Conservation (phyloP, 2,797 vertebrate genomes). For the Echiichthys vipera region DNA sequence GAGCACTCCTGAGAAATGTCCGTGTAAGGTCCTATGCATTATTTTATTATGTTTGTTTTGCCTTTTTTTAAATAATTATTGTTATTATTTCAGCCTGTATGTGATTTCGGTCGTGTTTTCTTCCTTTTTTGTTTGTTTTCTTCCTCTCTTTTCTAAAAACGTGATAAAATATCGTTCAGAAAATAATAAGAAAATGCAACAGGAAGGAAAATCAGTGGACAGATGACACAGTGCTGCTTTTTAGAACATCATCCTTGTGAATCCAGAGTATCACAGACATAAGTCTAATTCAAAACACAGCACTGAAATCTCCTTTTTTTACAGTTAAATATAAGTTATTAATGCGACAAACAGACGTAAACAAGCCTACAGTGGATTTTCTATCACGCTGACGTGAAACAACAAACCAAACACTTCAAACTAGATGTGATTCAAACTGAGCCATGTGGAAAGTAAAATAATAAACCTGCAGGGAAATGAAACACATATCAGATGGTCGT, state of each 20-base stretch:
- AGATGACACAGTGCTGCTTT: background rate
- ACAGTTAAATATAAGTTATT: background rate
- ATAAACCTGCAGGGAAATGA: no score
- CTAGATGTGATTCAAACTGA: background rate
- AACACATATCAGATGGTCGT: background rate
- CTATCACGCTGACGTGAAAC: background rate
- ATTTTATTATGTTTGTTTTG: no score
- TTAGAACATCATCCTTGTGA: background rate
- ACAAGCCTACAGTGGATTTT: background rate
- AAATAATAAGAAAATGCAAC: background rate
- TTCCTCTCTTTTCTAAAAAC: no score
- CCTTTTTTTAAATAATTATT: no score
- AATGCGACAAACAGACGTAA: background rate
- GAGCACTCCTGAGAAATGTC: no score
- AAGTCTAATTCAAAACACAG: background rate
- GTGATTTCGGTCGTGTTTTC: no score
- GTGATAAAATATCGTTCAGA: no score
- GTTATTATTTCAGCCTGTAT: no score
- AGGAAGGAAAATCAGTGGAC: background rate
- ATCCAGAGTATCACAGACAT: background rate
- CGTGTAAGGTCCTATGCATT: no score
- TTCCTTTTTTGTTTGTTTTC: no score
- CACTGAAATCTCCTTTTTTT: background rate
- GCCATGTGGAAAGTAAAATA: background rate
- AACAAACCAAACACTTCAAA: background rate